phyloP scores from a whole-genome alignment of 2,113 vertebrate genomes.

The Rhinichthys klamathensis region DNA sequence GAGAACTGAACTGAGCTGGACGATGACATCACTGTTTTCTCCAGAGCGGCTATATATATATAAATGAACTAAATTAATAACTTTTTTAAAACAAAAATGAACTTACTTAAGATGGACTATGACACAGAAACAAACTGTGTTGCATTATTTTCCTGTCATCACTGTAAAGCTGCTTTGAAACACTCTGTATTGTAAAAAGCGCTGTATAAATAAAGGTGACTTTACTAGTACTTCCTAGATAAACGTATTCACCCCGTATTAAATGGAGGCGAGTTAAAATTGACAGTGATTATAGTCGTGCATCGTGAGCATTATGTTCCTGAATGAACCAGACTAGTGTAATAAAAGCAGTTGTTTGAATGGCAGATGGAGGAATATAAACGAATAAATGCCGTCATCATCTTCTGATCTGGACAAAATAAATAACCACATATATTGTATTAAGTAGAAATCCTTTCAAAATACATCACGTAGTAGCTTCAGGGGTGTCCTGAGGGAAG shows the following conservation, averaged over 20 bases:
- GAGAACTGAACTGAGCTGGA: no score
- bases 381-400: background rate
- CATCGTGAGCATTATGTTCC: background rate
- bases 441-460: background rate
- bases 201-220: no score
- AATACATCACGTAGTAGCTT: background rate
- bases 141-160: no score
- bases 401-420: background rate
- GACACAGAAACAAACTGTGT: no score
- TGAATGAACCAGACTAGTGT: background rate
- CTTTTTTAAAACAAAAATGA: no score
- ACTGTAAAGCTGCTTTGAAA: no score
- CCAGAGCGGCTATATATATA: no score
- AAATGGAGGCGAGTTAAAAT: background rate
- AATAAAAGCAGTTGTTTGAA: background rate
- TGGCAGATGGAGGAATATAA: background rate
- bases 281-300: background rate
- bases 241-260: background rate
- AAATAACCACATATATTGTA: background rate
- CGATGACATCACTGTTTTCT: no score
- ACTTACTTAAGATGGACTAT: no score
- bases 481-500: background rate
- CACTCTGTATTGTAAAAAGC: no score
- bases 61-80: no score
- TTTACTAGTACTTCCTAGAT: background rate